Evolutionary conservation across 1,140 invertebrate genomes (phyloP), one percentile per base, ranked within the genome.

Genomic region (Nasonia giraulti): DNA sequence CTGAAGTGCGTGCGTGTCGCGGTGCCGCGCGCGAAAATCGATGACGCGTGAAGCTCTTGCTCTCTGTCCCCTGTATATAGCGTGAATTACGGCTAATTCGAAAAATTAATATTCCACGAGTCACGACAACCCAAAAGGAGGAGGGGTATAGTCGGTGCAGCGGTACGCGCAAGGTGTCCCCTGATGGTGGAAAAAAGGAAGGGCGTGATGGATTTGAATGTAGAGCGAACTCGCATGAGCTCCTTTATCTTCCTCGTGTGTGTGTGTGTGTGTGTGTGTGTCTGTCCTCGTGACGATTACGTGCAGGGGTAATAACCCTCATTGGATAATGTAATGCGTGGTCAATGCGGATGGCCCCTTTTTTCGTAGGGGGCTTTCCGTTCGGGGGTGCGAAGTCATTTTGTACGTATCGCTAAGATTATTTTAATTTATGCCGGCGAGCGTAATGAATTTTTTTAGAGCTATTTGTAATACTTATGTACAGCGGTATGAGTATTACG

Each of bases 1-100:
- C 27, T 74, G 69, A 82, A 82, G 81, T 80, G 83, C 50, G 76
- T 69, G 50, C 31, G 66, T 31, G 76, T 23, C 62, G 2, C 62
- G 0, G 31, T 0, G 17, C 47, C 10, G 7, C 80, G 66, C 11
- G 75, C 31, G 82, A 84, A 73, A 84, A 84, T 84, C 82, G 76
- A 79, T 79, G 75, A 33, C 44, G 82, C 75, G 74, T 47, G 82
- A 40, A 69, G 62, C 73, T 14, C 31, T 37, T 37, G 8, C 74
- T 4, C 14, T 14, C 14, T 14, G 17, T 73, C 74, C 37, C 74
- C 14, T 2, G 33, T 37, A 37, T 37, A n/a, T 31, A 71, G 10
- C 20, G 37, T 37, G 31, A 69, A 73, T 79, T 79, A 79, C 40
- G 3, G 76, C 27, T 84, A 79, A 79, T 84, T 62, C 40, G 31